phyloP scores from a whole-genome alignment of 2,888 invertebrate genomes.

The Trisateles emortualis region DNA sequence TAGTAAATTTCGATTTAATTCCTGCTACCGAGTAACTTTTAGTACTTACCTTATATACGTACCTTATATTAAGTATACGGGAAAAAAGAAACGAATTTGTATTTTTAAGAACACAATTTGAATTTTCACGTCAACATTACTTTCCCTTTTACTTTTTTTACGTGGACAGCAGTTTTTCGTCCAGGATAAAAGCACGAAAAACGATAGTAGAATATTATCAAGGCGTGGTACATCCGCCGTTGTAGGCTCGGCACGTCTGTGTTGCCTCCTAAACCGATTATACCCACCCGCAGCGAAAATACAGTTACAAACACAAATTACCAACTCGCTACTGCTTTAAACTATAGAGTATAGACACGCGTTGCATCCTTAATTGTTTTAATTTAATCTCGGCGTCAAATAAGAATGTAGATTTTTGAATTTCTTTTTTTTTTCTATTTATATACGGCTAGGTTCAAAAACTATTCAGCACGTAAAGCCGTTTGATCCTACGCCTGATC shows the following conservation, averaged over 20 bases:
- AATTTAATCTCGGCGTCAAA: slow-evolving; percentile 12
- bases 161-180: neutral
- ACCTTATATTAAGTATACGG: too few relatives aligned
- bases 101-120: too few relatives aligned
- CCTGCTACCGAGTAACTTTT: too few relatives aligned
- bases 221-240: slow-evolving; percentile 16
- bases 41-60: too few relatives aligned
- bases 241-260: slow-evolving; percentile 66
- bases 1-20: too few relatives aligned
- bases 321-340: slow-evolving; percentile 25
- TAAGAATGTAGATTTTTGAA: neutral
- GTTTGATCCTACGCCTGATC: too few relatives aligned
- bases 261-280: slow-evolving; percentile 70
- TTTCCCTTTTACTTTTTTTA: too few relatives aligned
- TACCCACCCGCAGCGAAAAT: slow-evolving; percentile 61
- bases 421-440: neutral
- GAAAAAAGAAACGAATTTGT: too few relatives aligned
- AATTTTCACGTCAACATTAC: neutral
- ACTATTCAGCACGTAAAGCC: too few relatives aligned
- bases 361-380: slow-evolving; percentile 33
- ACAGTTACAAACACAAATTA: slow-evolving; percentile 66
- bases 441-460: neutral
- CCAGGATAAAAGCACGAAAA: slow-evolving; percentile 8
- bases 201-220: slow-evolving; percentile 15
- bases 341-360: slow-evolving; percentile 26